Evolutionary conservation across 2,113 vertebrate species (phyloP), one percentile per base, ranked within the genome.

Genomic region (Syrrhaptes paradoxus): DNA sequence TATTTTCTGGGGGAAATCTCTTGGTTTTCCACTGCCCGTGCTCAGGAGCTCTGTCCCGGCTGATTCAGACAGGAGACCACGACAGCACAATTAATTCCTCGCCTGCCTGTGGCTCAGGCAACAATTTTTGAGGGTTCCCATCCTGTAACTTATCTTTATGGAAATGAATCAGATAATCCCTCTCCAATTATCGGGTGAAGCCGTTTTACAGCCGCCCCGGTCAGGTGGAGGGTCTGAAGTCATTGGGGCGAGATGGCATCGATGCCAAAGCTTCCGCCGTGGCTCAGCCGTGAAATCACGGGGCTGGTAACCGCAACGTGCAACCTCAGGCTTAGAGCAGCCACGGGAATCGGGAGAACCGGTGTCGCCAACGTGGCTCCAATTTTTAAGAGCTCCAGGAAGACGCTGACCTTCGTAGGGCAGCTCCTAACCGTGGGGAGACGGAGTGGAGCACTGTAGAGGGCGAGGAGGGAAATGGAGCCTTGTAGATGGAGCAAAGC

Each of bases 381-480:
- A 4, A 11, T 22, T 43, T 78, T 87, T 70, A 78, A 34, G 51
- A 66, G 57, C 75, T 62, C 48, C 0, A 0, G 43, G 55, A 90
- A 52, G 51, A 57, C 41, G 34, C 28, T n/a, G 1, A 31, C 14
- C 10, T 24, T 36, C 0, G 0, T 5, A 32, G n/a, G 22, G n/a
- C 17, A 49, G 41, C 34, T 79, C 58, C 79, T 36, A n/a, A 0
- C 38, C 0, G 0, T 8, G 34, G 29, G 12, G 19, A 18, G 14
- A 22, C 49, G 3, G 0, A 2, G 24, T 41, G 38, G 36, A 74
- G 25, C n/a, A 13, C 7, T 0, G 2, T 1, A 17, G 41, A 20
- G 57, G 24, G 26, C 18, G 17, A 7, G 25, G 65, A 55, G 45
- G 31, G 49, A 68, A 89, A 43, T 5, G 0, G 15, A 54, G 38